These are phyloP conservation scores for Lamprotornis superbus DNA, from an alignment of 2,113 vertebrate species.

Conservation along the genomic window DNA sequence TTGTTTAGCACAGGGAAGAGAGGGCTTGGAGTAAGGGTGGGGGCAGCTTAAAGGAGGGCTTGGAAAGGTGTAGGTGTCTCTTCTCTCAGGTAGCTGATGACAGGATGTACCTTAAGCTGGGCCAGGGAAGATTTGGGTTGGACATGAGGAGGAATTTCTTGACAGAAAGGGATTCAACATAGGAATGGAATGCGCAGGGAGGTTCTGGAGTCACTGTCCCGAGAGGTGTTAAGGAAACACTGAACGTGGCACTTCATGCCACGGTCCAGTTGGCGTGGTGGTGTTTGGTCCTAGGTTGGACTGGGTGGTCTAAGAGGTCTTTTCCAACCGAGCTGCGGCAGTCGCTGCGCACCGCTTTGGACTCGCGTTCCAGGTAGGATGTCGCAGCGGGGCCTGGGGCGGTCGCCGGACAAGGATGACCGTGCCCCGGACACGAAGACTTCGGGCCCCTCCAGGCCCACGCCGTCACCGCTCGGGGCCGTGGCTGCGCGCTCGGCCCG, in stretches of 20 bases:
- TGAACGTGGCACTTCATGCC: neutral
- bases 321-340: neutral
- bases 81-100: neutral
- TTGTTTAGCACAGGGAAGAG: neutral
- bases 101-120: neutral
- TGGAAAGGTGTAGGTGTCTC: neutral
- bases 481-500: neutral
- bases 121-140: neutral
- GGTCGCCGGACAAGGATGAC: neutral
- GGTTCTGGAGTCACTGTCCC: neutral
- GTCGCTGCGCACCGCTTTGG: rapidly evolving
- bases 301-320: neutral
- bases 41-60: neutral
- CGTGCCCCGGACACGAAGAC: rapidly evolving
- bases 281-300: neutral
- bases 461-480: neutral
- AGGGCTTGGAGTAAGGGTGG: neutral
- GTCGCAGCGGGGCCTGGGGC: rapidly evolving
- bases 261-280: too few species aligned
- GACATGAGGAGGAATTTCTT: neutral
- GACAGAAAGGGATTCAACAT: neutral
- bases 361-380: too few species aligned
- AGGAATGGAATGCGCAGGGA: neutral
- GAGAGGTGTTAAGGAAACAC: neutral
- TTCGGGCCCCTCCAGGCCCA: rapidly evolving